Conservation (phyloP, 2,888 invertebrate genomes). For the Netelia virgata region DNA sequence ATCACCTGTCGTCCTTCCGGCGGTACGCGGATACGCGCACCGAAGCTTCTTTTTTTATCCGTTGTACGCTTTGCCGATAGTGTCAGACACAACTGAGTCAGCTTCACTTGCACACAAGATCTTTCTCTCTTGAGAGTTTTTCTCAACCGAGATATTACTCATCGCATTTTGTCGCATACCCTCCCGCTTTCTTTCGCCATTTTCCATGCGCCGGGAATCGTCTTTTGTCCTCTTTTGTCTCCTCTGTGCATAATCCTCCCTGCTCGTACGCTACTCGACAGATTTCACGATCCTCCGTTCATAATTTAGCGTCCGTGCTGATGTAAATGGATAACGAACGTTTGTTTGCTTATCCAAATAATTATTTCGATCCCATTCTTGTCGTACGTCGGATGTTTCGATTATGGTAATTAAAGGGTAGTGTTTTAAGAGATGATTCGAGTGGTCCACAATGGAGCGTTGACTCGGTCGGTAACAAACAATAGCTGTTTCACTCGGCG, state of each 20-base stretch:
- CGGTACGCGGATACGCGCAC: conserved; percentile 13
- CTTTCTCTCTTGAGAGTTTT: conserved; percentile 51
- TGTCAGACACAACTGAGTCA: conserved; percentile 41
- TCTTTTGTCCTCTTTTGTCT: conserved; percentile 13
- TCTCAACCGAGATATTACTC: conserved; percentile 44
- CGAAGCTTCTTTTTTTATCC: not conserved
- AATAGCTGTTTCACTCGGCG: no score
- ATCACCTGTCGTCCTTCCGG: conserved; percentile 32
- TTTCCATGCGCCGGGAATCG: conserved; percentile 15
- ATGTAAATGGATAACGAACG: conserved; percentile 17
- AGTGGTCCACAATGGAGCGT: no score
- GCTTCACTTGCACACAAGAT: conserved; percentile 51
- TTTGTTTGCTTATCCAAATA: not conserved
- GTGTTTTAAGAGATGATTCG: not conserved
- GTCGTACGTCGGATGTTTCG: not conserved
- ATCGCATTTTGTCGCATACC: conserved; percentile 42
- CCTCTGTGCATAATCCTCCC: conserved; percentile 14
- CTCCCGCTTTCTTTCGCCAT: conserved; percentile 29
- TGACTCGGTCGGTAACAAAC: no score
- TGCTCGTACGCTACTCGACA: conserved; percentile 9
- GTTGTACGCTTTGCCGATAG: conserved; percentile 29
- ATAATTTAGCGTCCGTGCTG: conserved; percentile 20
- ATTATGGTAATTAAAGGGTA: not conserved
- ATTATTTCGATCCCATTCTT: not conserved
- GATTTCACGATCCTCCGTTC: conserved; percentile 15